Evolutionary conservation across 2,113 vertebrate genomes (phyloP), one percentile per base, ranked within the genome.

Genomic region (Dinomys branickii): DNA sequence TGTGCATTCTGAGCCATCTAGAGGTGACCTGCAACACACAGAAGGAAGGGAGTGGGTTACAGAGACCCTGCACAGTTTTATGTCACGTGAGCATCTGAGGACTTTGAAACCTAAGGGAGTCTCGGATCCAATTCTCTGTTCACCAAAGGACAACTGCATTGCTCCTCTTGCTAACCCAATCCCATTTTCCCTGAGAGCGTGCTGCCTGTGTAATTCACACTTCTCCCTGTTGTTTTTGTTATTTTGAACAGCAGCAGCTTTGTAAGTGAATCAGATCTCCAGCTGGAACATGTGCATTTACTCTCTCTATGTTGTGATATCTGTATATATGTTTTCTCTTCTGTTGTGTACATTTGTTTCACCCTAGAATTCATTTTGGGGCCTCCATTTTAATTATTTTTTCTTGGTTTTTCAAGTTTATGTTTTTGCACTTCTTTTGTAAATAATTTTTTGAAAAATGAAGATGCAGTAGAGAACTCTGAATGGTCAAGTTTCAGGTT

Each of bases 401-500:
- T 16, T 20, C 38, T 85, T 73, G 1, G 1, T 88, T 93, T 88
- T 56, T 35, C 6, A 20, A 69, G 38, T 85, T 80, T 12, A n/a
- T 47, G 7, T 78, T 86, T 59, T 35, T 77, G 9, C 50, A 6
- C 11, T 41, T 63, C 33, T 91, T 85, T n/a, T 52, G 13, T 35
- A 75, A 81, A 35, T 41, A 71, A 59, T 61, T 86, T 91, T 33
- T 54, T 56, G 50, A 93, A 90, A 96, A 95, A 63, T 75, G 77
- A 58, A 24, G n/a, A 10, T 7, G 47, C 2, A 83, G 26, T 94
- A 73, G 67, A 59, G 94, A 95, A 85, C 54, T 41, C 0, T 30
- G 67, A 87, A 35, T 58, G 8, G 41, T 61, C 8, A 83, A 61
- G 12, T 2, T 88, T 80, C 35, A 84, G 41, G 6, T 65, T 85